Evolutionary conservation across 1,140 invertebrate genomes (phyloP), one percentile per base, ranked within the genome.

Genomic region (Drosophila varians): DNA sequence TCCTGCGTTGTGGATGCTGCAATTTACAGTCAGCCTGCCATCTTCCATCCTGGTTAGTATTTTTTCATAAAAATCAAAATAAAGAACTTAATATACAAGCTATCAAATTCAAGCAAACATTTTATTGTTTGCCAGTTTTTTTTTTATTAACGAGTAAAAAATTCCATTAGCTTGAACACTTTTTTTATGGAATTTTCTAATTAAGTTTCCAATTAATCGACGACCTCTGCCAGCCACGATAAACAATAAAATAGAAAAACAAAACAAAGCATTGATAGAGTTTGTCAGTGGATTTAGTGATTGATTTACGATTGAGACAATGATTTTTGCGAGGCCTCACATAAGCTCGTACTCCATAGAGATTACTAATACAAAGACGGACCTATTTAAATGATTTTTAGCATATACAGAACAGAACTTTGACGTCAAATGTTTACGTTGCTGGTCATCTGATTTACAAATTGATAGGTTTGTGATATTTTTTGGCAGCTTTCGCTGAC

Each of bases 11-110:
- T 61, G 16, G 70, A 89, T 65, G 86, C 89, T 16, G 89, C 89
- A 7, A 69, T 90, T 14, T 90, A 88, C 55, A 73, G 78, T 12
- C 86, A 90, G 60, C 84, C 75, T 19, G 89, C 89, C 21, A 45
- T 75, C 18, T 65, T 80, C 18, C 78, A 84, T 75, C 57, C 89
- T 82, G 89, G 89, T 90, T 69, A 88, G 89, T 89, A 88, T 76
- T 16, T 38, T 16, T 6, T n/a, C n/a, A n/a, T n/a, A n/a, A n/a
- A n/a, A n/a, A n/a, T n/a, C n/a, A n/a, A n/a, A n/a, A n/a, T n/a
- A n/a, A n/a, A n/a, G n/a, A n/a, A n/a, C n/a, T n/a, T n/a, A n/a
- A n/a, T n/a, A n/a, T n/a, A n/a, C 3, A 31, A 8, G 28, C 11
- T 12, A 12, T 36, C n/a, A 28, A 28, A 28, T 28, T 28, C 26